Evolutionary conservation across 2,888 invertebrate genomes (phyloP).

Genomic region (Hirudinaria manillensis): DNA sequence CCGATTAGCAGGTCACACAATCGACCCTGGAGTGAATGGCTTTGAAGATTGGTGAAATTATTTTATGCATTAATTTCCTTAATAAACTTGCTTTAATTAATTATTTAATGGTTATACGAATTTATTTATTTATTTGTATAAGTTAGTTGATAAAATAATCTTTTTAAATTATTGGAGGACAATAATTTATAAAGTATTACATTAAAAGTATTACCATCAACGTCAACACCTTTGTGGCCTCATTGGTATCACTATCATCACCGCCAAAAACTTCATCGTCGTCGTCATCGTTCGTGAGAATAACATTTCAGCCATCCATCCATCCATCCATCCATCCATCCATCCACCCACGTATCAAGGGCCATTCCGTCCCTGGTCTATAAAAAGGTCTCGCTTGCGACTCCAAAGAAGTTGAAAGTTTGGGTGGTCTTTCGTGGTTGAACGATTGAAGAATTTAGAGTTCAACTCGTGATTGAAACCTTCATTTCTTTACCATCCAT

Average conservation of each 20-base stretch:
- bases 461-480: background rate
- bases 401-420: too few relatives aligned
- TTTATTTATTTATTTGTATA: too few relatives aligned
- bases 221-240: constrained; percentile 26
- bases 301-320: too few relatives aligned
- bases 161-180: too few relatives aligned
- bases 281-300: constrained; percentile 38
- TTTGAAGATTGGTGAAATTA: background rate
- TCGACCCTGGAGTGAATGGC: background rate
- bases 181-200: too few relatives aligned
- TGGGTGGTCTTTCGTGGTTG: too few relatives aligned
- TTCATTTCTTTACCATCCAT: too few relatives aligned
- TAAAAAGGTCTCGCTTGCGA: constrained; percentile 29
- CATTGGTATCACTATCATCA: constrained; percentile 16
- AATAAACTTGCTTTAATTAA: too few relatives aligned
- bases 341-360: background rate
- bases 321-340: constrained; percentile 44
- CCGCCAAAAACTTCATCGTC: constrained; percentile 39
- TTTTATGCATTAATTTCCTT: background rate
- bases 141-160: too few relatives aligned
- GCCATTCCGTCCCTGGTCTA: background rate
- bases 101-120: too few relatives aligned
- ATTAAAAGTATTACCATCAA: constrained; percentile 9
- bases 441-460: too few relatives aligned
- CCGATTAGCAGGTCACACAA: background rate